These are phyloP conservation scores for Acanthopleura granulata DNA, from an alignment of 2,888 invertebrate species.

Conservation along the genomic window DNA sequence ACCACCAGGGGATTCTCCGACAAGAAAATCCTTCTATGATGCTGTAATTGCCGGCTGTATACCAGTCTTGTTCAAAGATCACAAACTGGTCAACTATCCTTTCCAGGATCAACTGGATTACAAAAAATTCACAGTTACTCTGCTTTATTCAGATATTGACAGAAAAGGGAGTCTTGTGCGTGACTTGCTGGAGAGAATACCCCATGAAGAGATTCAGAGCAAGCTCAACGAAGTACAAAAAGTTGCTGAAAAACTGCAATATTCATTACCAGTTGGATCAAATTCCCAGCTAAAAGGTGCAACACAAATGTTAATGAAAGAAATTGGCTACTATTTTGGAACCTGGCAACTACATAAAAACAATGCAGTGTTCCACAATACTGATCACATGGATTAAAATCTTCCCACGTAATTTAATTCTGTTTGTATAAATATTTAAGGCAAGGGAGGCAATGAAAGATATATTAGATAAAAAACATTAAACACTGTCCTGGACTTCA, in stretches of 20 bases:
- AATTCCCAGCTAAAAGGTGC: neutral
- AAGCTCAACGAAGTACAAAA: conserved; percentile 32
- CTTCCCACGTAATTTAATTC: no score
- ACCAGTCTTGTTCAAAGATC: conserved; percentile 41
- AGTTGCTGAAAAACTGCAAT: conserved; percentile 47
- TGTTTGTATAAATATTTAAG: no score
- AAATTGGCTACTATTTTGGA: neutral
- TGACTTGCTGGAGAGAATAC: conserved; percentile 33
- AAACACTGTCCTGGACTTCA: no score
- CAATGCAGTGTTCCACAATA: no score
- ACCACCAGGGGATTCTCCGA: conserved; percentile 60
- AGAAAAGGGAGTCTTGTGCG: conserved; percentile 27
- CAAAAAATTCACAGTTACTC: conserved; percentile 35
- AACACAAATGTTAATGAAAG: neutral
- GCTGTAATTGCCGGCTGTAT: conserved; percentile 56
- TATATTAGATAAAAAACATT: no score
- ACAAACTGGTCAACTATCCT: conserved; percentile 38
- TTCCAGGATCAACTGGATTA: conserved; percentile 36
- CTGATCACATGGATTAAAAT: no score
- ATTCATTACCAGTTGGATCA: conserved; percentile 35
- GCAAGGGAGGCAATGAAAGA: no score
- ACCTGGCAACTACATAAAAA: no score
- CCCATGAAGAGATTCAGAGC: conserved; percentile 26
- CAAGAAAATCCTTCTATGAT: conserved; percentile 59
- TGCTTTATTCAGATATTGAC: neutral